Conservation (phyloP, 2,113 vertebrate species). For the Sitta europaea region DNA sequence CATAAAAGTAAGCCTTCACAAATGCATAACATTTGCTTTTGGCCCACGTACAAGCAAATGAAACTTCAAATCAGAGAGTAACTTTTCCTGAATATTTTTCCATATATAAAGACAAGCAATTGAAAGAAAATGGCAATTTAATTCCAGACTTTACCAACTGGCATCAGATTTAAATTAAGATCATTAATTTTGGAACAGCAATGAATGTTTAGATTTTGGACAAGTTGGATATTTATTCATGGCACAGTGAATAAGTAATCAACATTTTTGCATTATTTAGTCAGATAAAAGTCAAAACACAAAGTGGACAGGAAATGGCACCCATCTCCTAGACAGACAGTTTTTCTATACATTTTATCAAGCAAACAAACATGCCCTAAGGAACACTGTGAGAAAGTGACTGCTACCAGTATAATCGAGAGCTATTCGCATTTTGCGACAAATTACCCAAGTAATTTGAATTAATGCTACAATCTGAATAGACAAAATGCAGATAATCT, state of each 20-base stretch:
- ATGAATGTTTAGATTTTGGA: neutral
- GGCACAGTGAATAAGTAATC: neutral
- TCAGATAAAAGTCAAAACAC: neutral
- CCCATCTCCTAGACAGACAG: neutral
- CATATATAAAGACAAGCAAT: neutral
- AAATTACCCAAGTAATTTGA: neutral
- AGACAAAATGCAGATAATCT: neutral
- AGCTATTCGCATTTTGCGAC: neutral
- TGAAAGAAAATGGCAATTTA: slow-evolving; percentile 12
- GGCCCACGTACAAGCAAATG: neutral
- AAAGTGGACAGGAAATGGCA: neutral
- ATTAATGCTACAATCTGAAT: neutral
- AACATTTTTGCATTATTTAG: neutral
- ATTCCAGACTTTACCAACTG: neutral
- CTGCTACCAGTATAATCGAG: neutral
- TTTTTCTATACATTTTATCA: neutral
- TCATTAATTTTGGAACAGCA: neutral
- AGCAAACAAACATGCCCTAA: neutral
- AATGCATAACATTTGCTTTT: neutral
- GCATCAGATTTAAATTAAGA: neutral
- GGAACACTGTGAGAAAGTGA: neutral
- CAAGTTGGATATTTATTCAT: neutral
- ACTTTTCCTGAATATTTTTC: slow-evolving; percentile 5
- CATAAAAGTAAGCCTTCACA: neutral
- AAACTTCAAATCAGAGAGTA: neutral